A percentile compares a stretch with the other conserved stretches of the same genome.
These are phyloP conservation scores for Drosophila prosaltans DNA, from an alignment of 1,140 invertebrate species.

Conservation along the genomic window DNA sequence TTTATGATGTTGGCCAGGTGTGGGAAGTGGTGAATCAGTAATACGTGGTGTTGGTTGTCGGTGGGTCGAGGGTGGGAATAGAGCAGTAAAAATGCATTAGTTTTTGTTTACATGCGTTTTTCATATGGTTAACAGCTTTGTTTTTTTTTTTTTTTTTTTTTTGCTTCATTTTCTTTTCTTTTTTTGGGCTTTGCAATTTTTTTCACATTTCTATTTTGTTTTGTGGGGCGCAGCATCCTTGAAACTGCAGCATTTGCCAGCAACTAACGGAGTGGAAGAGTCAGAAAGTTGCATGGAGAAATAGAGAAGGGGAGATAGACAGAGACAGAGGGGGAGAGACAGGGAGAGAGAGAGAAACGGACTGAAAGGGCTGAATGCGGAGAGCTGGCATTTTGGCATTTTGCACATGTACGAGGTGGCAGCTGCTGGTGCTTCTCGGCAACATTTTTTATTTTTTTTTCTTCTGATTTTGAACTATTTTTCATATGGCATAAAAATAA, in stretches of 20 bases:
- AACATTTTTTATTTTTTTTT: slow-evolving; percentile 18
- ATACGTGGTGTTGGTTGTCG: slow-evolving; percentile 12
- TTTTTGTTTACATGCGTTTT: slow-evolving; percentile 78
- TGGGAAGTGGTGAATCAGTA: slow-evolving; percentile 17
- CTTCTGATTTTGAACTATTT: slow-evolving; percentile 76
- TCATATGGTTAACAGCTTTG: slow-evolving; percentile 74
- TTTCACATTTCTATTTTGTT: slow-evolving; percentile 39
- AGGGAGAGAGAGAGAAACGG: not conserved
- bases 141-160: slow-evolving; percentile 57
- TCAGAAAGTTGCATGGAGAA: slow-evolving; percentile 7
- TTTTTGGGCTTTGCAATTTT: slow-evolving; percentile 28
- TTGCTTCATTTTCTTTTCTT: slow-evolving; percentile 42
- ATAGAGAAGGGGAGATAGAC: not conserved
- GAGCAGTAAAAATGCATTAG: slow-evolving; percentile 80
- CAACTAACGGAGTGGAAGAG: slow-evolving; percentile 48
- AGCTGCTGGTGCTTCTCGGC: slow-evolving; percentile 44
- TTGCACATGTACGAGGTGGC: slow-evolving; percentile 68
- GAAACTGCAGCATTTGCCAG: slow-evolving; percentile 67
- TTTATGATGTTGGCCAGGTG: slow-evolving; percentile 55
- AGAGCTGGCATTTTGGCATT: slow-evolving; percentile 63
- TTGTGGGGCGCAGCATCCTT: slow-evolving; percentile 76
- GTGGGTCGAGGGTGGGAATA: slow-evolving; percentile 44
- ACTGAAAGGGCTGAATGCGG: not conserved
- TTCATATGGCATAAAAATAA: slow-evolving; percentile 72
- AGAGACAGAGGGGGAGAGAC: slow-evolving; percentile 1